Evolutionary conservation across 1,140 invertebrate genomes (phyloP).

Genomic region (Camponotus vicinus): DNA sequence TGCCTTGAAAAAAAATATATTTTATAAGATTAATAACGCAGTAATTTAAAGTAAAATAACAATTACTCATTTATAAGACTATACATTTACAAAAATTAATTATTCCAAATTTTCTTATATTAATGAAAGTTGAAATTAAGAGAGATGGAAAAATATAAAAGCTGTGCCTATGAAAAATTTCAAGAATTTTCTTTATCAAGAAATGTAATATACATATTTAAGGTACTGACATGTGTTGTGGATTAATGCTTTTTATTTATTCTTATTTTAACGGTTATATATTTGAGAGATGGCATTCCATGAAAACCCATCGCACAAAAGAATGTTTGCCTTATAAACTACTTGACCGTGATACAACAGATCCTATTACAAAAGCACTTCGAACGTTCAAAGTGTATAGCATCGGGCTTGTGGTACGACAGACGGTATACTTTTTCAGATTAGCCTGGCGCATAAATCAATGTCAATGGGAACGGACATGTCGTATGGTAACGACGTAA

Average conservation of each 20-base stretch:
- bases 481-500: conserved; percentile 36
- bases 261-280: background rate
- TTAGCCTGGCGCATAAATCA: conserved; percentile 57
- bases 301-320: background rate
- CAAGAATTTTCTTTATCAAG: background rate
- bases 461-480: conserved; percentile 42
- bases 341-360: conserved; percentile 26
- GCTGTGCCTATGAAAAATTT: background rate
- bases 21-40: too few species aligned
- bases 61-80: background rate
- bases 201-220: background rate
- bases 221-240: background rate
- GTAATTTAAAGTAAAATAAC: background rate
- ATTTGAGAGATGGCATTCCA: background rate
- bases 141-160: background rate
- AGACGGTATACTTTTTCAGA: conserved; percentile 43
- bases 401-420: conserved; percentile 13
- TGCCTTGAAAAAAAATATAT: too few species aligned
- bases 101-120: background rate
- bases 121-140: background rate
- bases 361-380: conserved; percentile 40
- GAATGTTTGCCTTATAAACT: conserved; percentile 37
- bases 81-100: conserved; percentile 27
- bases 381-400: conserved; percentile 7
- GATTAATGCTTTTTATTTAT: conserved; percentile 28